Evolutionary conservation across 2,888 invertebrate genomes (phyloP), one percentile per base, ranked within the genome.

Genomic region (Galerucella nymphaeae): DNA sequence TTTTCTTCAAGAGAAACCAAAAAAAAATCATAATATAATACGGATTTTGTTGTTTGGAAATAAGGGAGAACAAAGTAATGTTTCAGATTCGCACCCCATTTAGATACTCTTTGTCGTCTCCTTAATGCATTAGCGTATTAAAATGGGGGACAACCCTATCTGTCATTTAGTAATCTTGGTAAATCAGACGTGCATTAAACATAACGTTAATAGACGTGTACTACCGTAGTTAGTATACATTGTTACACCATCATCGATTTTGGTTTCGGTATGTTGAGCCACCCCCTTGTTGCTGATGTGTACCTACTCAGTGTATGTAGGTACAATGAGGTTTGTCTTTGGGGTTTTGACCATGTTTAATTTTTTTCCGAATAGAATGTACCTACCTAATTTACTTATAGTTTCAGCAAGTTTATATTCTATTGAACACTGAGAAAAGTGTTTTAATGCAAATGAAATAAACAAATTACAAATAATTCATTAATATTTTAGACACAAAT

Each of bases 171-270:
- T 84, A 84, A 83, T 82, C 82, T 82, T 81, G 81, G 80, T 81
- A 82, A 82, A 85, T 84, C 84, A 83, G 80, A 81, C 81, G 81
- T 83, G 81, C 84, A 85, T 84, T 84, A 84, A 84, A 84, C 84
- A 84, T 84, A 83, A 85, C 82, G 80, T 76, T 84, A 84, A 84
- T 83, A 82, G 84, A 63, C 57, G 79, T 79, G 79, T 79, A 79
- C 80, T 78, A 77, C 80, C 14, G 58, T 67, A 72, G 70, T 64
- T 70, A 70, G 63, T 45, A 45, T 70, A 70, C 63, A 57, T 61
- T 48, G 45, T 70, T 57, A 70, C 70, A 30, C 45, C 45, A 45
- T 45, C 63, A 64, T 70, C 70, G 70, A 70, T 70, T 70, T 70
- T 70, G 63, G 57, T 68, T 62, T 62, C 55, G 55, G 63, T 55